These are phyloP conservation scores for Zoanthus sansibaricus DNA, from an alignment of 92 coral and sea anemone species.

Conservation along the genomic window DNA sequence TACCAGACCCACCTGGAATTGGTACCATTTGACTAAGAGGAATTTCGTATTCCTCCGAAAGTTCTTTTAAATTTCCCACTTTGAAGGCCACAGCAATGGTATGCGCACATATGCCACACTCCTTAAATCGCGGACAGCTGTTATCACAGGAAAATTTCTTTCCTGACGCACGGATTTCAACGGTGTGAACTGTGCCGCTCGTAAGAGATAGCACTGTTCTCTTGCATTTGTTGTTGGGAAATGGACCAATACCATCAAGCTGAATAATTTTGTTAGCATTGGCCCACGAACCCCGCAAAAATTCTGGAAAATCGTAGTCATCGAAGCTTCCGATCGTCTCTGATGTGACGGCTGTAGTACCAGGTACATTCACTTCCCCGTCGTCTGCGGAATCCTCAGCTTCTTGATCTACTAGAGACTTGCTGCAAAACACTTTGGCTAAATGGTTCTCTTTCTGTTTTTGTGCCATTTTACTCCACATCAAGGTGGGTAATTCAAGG, in stretches of 20 bases:
- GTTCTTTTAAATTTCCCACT: not conserved
- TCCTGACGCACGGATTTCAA: not conserved
- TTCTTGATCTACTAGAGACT: too few relatives aligned
- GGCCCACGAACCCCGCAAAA: conserved; percentile 15
- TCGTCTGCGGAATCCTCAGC: too few relatives aligned
- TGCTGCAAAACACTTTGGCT: too few relatives aligned
- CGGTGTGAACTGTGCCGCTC: not conserved
- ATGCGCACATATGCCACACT: conserved; percentile 12
- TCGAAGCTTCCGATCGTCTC: not conserved
- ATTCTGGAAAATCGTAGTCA: not conserved
- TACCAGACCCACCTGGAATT: conserved; percentile 14
- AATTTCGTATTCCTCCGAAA: not conserved
- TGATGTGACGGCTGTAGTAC: too few relatives aligned
- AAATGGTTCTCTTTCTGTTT: too few relatives aligned
- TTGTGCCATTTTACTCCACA: too few relatives aligned
- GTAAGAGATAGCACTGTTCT: not conserved
- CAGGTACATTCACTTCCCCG: too few relatives aligned
- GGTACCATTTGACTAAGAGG: not conserved
- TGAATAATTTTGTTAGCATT: conserved; percentile 15
- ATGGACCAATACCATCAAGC: not conserved
- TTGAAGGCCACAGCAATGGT: not conserved
- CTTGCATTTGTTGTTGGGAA: not conserved
- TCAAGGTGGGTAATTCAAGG: too few relatives aligned
- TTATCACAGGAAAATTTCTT: not conserved
- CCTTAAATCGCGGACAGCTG: not conserved